Percentiles rank a stretch among this genome's conserved stretches.
phyloP scores from a whole-genome alignment of 2,113 vertebrate genomes.

The Mesitornis unicolor region DNA sequence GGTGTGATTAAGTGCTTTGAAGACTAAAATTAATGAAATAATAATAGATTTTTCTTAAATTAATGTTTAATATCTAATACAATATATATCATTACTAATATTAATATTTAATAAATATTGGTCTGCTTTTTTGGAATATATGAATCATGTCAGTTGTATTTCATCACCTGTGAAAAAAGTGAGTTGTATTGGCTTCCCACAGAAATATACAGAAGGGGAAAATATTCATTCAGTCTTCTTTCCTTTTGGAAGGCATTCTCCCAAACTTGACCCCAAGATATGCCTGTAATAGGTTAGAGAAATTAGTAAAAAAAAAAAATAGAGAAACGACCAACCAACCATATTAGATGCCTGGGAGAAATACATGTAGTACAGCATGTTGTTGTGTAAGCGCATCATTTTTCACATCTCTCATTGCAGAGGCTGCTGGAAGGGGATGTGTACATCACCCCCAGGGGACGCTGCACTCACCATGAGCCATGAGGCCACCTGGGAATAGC shows the following conservation, averaged over 20 bases:
- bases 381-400: background rate
- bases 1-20: background rate
- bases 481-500: rapidly evolving
- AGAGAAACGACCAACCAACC: rapidly evolving
- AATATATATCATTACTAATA: background rate
- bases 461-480: rapidly evolving
- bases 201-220: background rate
- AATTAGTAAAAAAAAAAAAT: background rate
- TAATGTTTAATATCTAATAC: background rate
- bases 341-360: background rate
- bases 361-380: rapidly evolving
- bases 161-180: background rate
- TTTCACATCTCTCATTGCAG: rapidly evolving
- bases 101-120: background rate
- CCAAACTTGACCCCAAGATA: background rate
- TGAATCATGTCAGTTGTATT: background rate
- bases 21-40: background rate
- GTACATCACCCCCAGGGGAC: background rate
- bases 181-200: background rate
- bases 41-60: background rate
- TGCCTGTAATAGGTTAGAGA: background rate
- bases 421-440: background rate
- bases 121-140: background rate
- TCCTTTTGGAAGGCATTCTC: background rate
- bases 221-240: background rate